Evolutionary conservation across 2,888 invertebrate genomes (phyloP), one percentile per base, ranked within the genome.

Genomic region (Toxonevra muliebris): DNA sequence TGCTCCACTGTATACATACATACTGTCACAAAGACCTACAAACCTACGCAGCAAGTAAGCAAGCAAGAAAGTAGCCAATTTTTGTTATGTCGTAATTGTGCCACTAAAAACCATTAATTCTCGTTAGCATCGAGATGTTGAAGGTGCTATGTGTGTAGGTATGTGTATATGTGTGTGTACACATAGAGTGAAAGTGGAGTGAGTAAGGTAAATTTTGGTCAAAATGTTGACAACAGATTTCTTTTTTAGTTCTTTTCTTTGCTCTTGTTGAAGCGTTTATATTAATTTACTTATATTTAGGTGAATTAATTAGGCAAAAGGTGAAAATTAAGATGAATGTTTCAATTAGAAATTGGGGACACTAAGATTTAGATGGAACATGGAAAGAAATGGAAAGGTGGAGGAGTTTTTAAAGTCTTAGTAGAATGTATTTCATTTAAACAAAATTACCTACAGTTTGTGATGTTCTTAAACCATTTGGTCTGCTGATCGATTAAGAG

Each of bases 281-380:
- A 81, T 81, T 80, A 81, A 81, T 81, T 81, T 81, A 80, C 79
- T 81, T 79, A 80, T 80, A 76, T 76, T 76, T 76, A 73, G 76
- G 75, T 79, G 81, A 80, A 81, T 82, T 83, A 83, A 83, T 83
- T 83, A 81, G 79, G 79, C 66, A 67, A 80, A 82, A 80, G 82
- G 79, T 80, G 78, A 79, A 81, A 81, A 83, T 83, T 79, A 82
- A 83, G 83, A 83, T 79, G 82, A 82, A 83, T 83, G 83, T 81
- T 81, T 83, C 82, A 82, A 83, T 83, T 82, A 82, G 80, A 77
- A 73, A 65, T 72, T 52, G 30, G 30, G 30, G 30, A 30, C 30
- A 30, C 30, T 30, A 30, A 30, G 30, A 30, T 30, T 30, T 30
- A 30, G 30, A 7, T 2, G 7, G 30, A 30, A 30, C 30, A 30